These are phyloP conservation scores for Tineola bisselliella DNA, from an alignment of 2,888 invertebrate species.

Conservation along the genomic window DNA sequence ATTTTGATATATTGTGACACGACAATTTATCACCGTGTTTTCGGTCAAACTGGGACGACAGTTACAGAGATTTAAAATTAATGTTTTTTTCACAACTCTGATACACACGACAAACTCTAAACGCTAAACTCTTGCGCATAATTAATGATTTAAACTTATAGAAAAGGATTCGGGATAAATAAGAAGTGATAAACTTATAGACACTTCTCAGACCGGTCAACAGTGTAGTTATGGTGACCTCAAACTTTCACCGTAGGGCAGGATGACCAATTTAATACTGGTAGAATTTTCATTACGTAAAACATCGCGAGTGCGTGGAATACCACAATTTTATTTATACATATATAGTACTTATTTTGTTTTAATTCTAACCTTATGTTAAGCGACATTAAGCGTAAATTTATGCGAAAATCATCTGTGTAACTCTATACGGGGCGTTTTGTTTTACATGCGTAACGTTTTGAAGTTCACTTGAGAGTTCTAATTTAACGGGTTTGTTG, in stretches of 20 bases:
- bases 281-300: constrained; percentile 9
- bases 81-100: too few species aligned
- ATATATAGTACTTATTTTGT: too few species aligned
- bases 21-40: too few species aligned
- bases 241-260: constrained; percentile 13
- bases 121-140: too few species aligned
- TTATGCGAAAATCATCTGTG: background rate
- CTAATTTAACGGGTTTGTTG: constrained; percentile 8
- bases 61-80: too few species aligned
- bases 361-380: background rate
- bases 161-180: too few species aligned
- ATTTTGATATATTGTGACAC: too few species aligned
- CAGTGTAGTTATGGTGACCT: constrained; percentile 1
- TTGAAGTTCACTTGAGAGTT: constrained; percentile 8
- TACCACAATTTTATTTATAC: background rate
- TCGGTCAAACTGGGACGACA: too few species aligned
- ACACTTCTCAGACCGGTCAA: background rate
- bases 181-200: too few species aligned
- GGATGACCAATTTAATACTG: background rate
- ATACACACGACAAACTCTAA: too few species aligned
- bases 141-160: too few species aligned
- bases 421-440: background rate
- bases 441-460: constrained; percentile 7
- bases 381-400: background rate
- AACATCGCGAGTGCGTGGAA: constrained; percentile 4